phyloP scores from a whole-genome alignment of 1,140 invertebrate genomes.

The Pteromalus puparum region DNA sequence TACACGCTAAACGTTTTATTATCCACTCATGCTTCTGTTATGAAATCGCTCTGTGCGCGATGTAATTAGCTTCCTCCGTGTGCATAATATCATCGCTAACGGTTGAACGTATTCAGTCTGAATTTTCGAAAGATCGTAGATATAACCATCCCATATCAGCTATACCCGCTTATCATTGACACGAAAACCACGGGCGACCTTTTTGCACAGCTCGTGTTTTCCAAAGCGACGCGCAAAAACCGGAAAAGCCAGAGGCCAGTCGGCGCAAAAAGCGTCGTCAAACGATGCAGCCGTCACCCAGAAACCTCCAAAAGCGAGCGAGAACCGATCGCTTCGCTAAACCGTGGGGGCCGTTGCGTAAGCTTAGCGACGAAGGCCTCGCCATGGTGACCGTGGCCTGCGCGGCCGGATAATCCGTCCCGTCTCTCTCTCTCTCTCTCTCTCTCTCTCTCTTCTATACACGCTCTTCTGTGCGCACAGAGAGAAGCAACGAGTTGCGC shows the following conservation, averaged over 20 bases:
- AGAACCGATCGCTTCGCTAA: background rate
- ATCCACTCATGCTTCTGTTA: background rate
- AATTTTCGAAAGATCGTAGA: background rate
- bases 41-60: background rate
- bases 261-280: background rate
- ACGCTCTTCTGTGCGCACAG: too few relatives aligned
- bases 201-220: background rate
- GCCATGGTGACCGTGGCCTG: constrained; percentile 68
- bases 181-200: too few relatives aligned
- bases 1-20: background rate
- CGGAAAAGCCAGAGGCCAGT: background rate
- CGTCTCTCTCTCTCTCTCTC: constrained; percentile 15
- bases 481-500: background rate
- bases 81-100: too few relatives aligned
- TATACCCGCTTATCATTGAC: background rate
- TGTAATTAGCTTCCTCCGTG: background rate
- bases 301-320: background rate
- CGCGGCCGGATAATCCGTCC: constrained; percentile 53
- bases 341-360: constrained; percentile 56
- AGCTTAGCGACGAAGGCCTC: constrained; percentile 65
- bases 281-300: background rate
- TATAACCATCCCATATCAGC: background rate
- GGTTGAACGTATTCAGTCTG: too few relatives aligned
- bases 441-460: too few relatives aligned
- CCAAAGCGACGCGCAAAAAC: too few relatives aligned